phyloP scores from a whole-genome alignment of 2,888 invertebrate genomes.

The Sminthurinus aureus region DNA sequence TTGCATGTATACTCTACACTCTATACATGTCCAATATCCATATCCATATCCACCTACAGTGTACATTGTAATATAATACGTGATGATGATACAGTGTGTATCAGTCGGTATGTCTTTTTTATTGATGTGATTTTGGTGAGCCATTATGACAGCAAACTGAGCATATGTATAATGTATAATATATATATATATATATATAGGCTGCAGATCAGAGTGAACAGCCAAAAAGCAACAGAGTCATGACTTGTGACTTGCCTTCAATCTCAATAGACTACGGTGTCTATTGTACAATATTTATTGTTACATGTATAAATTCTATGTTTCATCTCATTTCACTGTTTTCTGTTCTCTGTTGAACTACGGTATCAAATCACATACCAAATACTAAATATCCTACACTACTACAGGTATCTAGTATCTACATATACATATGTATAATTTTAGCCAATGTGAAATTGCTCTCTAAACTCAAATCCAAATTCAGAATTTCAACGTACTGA shows the following conservation, averaged over 20 bases:
- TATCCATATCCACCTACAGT: not conserved
- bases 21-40: not conserved
- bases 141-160: not conserved
- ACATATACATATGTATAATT: not conserved
- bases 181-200: not conserved
- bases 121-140: slow-evolving; percentile 9
- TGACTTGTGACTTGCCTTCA: too few relatives aligned
- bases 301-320: not conserved
- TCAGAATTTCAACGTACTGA: not conserved
- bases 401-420: too few relatives aligned
- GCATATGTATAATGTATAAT: not conserved
- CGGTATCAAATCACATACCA: too few relatives aligned
- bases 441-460: not conserved
- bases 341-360: not conserved
- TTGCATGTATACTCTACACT: slow-evolving; percentile 36
- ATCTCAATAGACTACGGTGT: not conserved
- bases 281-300: not conserved
- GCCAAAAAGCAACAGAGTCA: not conserved
- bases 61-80: not conserved
- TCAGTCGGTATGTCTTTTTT: not conserved
- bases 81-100: not conserved
- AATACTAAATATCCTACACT: not conserved
- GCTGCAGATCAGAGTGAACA: not conserved
- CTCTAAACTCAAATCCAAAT: not conserved
- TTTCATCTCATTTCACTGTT: not conserved